Evolutionary conservation across 2,888 invertebrate species (phyloP), one percentile per base, ranked within the genome.

Genomic region (Euphydryas editha): DNA sequence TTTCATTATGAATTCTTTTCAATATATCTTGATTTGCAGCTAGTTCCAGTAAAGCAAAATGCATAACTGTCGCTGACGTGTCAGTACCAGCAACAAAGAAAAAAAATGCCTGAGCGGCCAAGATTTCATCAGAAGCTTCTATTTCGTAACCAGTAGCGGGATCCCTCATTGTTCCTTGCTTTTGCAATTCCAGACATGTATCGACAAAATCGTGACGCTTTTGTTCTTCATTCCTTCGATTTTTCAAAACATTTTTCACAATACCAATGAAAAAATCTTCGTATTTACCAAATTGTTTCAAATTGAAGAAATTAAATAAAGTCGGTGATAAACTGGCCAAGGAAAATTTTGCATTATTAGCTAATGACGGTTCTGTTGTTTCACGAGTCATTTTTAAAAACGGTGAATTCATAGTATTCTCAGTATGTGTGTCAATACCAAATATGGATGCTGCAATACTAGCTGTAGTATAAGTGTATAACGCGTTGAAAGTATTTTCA

Each of bases 21-120:
- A 90, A 85, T 2, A 87, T 73, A 0, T 83, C 75, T 8, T 79
- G 81, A 69, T 89, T 80, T 1, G 78, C 69, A 0, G 90, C 84
- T 13, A 92, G 70, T 65, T 85, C 80, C 36, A 86, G 81, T 1
- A 87, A 69, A 8, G 79, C 67, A 57, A 82, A 88, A 10, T 82
- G 76, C 69, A 89, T 75, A 1, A 83, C 76, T 0, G 82, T 81
- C 1, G 91, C 82, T 0, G 86, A 84, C 11, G 88, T 89, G 69
- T 89, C 90, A 60, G 84, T 88, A 0, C 92, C 91, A 2, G 84
- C 91, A 2, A 83, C 17, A 44, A 91, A 91, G 66, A 93, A 93
- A 69, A 92, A 85, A 60, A 93, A 89, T 0, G 89, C 88, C 73
- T 93, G 92, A 1, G 90, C 87, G 2, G 88, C 86, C 30, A 92